These are phyloP conservation scores for Escarpia spicata DNA, from an alignment of 2,888 invertebrate genomes.

Conservation along the genomic window DNA sequence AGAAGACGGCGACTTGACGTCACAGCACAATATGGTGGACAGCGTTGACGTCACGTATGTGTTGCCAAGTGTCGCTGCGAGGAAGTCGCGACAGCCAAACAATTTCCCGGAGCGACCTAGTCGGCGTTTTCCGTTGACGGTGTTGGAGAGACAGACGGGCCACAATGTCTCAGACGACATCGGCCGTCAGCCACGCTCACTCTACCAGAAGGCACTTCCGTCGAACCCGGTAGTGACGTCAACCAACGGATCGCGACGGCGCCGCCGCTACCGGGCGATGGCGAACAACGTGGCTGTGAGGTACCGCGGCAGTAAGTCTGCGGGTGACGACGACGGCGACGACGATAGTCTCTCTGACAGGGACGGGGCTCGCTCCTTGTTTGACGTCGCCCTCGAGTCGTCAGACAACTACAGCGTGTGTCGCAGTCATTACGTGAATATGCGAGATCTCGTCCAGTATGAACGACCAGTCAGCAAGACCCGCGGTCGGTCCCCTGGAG, in stretches of 20 bases:
- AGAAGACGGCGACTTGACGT: background rate
- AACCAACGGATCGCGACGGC: background rate
- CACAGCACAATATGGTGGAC: background rate
- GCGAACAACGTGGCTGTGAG: background rate
- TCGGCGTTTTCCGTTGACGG: background rate
- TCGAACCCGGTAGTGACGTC: background rate
- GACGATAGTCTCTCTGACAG: background rate
- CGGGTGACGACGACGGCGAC: background rate
- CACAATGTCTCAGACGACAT: background rate
- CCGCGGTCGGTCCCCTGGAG: background rate
- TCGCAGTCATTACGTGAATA: background rate
- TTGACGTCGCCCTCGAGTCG: background rate
- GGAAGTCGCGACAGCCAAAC: background rate
- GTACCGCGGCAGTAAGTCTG: background rate
- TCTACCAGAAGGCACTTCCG: background rate
- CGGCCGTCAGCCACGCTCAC: background rate
- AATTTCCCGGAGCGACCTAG: background rate
- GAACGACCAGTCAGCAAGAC: background rate
- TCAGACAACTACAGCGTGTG: background rate
- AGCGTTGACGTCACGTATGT: background rate
- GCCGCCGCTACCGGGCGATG: constrained; percentile 1
- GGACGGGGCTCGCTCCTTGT: background rate
- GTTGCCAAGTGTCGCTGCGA: background rate
- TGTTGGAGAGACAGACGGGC: background rate
- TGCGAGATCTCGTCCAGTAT: background rate